Conservation (phyloP, 1,140 invertebrate species). For the Drosophila mojavensis region DNA sequence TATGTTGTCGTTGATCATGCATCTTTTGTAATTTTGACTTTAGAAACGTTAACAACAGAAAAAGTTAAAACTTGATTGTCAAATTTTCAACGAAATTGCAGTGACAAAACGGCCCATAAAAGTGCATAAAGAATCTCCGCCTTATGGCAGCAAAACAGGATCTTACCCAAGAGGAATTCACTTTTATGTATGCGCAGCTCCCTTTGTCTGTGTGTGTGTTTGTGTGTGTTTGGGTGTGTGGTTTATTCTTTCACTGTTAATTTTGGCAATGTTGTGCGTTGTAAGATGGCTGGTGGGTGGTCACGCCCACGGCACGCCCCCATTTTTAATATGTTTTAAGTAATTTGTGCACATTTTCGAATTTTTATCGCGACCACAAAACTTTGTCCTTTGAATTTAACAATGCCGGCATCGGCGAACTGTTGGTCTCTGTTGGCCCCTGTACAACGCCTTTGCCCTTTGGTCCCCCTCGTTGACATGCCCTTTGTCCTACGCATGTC, state of each 20-base stretch:
- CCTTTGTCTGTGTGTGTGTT: background rate
- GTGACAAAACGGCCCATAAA: slow-evolving; percentile 35
- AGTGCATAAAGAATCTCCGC: slow-evolving; percentile 33
- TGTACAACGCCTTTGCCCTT: background rate
- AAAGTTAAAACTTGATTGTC: slow-evolving; percentile 20
- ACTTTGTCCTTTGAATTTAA: slow-evolving; percentile 62
- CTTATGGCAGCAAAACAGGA: background rate
- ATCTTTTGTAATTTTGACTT: background rate
- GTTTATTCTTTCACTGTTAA: slow-evolving; percentile 45
- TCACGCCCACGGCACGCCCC: slow-evolving; percentile 17
- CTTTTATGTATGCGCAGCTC: slow-evolving; percentile 41
- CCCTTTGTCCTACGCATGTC: background rate
- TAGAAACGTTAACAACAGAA: slow-evolving; percentile 10
- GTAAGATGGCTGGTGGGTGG: slow-evolving; percentile 4
- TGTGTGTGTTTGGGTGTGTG: background rate
- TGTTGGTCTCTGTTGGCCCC: slow-evolving; percentile 23
- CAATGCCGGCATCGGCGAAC: slow-evolving; percentile 24
- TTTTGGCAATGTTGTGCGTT: slow-evolving; percentile 59
- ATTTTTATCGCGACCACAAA: slow-evolving; percentile 77
- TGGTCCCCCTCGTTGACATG: background rate
- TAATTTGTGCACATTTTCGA: slow-evolving; percentile 76
- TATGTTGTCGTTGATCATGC: background rate
- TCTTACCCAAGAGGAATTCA: slow-evolving; percentile 31
- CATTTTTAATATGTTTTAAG: slow-evolving; percentile 76
- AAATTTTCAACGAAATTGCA: slow-evolving; percentile 27